Base-by-base conservation (phyloP, 2,113 vertebrate species). In the Hippopotamus amphibius region DNA sequence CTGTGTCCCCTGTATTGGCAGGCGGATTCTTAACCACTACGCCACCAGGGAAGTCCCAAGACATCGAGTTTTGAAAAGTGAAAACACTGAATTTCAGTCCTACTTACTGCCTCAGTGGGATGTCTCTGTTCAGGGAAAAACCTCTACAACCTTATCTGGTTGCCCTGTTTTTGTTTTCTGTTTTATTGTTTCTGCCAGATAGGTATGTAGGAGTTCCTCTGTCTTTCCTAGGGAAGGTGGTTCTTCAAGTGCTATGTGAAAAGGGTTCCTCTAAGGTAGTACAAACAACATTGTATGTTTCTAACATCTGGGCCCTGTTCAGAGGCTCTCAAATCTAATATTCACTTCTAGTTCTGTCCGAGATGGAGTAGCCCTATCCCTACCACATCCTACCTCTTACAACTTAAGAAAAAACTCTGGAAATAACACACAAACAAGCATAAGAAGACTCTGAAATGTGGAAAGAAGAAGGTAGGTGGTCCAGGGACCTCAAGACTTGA, bases 261-360 rank as follows among this genome's bases (percentile, higher is more conserved):
- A 85, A 76, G 21, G 48, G 41, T 84, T 59, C 63, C 71, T 69
- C 7, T 68, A 66, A 90, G 41, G 61, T 11, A 50, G 41, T 71
- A 61, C 17, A 41, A 76, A 77, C 41, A 59, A 16, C 37, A 48
- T 37, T 69, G 4, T 95, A 9, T 50, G 74, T 41, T 95, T 95
- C 77, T 68, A 77, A 83, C 4, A 50, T 50, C 17, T 10, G 14
- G 21, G 22, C 17, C 46, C 57, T n/a, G n/a, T 26, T 66, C 21
- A 85, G 53, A 85, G 33, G 53, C 41, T 91, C 61, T 80, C 19
- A 63, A 63, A 79, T 86, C 30, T 95, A 50, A 26, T 91, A 95
- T 85, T 84, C 72, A 86, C 63, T 76, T 80, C 65, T 21, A 14
- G 15, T 63, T 91, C 63, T 91, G 33, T 80, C 43, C 53, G 28